Evolutionary conservation across 2,888 invertebrate species (phyloP).

Genomic region (Tipula vernalis): DNA sequence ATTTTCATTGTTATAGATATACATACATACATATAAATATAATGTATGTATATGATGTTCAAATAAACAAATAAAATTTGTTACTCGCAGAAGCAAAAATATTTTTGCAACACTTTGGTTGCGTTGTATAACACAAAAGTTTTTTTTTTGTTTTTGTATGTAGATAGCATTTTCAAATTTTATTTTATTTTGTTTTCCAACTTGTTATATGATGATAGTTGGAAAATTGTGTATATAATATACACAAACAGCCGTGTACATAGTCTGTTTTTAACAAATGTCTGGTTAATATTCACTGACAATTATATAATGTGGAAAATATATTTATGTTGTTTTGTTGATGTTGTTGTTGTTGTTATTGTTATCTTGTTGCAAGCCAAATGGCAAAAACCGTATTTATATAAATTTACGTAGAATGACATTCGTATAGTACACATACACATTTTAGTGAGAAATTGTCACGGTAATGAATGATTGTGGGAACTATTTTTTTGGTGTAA

Average conservation of each 20-base stretch:
- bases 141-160: not conserved
- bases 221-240: not conserved
- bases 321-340: not conserved
- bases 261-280: conserved; percentile 1
- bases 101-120: conserved; percentile 4
- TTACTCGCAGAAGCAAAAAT: not conserved
- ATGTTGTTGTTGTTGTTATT: not conserved
- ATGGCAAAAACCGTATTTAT: not conserved
- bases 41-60: not conserved
- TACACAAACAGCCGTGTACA: not conserved
- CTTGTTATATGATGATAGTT: conserved; percentile 4
- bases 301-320: not conserved
- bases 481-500: not conserved
- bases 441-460: not conserved
- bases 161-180: not conserved
- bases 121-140: not conserved
- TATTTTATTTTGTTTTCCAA: not conserved
- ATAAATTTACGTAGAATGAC: not conserved
- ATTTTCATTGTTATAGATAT: not conserved
- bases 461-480: not conserved
- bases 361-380: not conserved
- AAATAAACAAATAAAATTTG: not conserved
- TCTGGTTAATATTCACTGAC: conserved; percentile 4
- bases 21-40: too few relatives aligned
- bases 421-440: not conserved